A percentile compares a stretch with the other conserved stretches of the same genome.
Conservation (phyloP, 2,888 invertebrate genomes). For the Gnatocerus cornutus region DNA sequence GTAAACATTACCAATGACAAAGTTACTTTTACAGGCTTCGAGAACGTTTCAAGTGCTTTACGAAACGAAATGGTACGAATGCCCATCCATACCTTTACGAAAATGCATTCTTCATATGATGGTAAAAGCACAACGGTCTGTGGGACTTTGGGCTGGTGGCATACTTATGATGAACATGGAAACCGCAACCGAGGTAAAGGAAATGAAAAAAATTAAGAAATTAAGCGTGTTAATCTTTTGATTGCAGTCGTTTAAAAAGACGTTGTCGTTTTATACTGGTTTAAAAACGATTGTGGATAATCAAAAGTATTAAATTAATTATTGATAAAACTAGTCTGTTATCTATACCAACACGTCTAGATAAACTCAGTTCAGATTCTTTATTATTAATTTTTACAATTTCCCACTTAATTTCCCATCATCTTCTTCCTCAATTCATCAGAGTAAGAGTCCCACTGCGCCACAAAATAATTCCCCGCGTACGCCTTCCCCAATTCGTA, state of each 20-base stretch:
- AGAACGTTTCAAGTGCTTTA: background rate
- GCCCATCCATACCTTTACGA: background rate
- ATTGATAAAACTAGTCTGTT: no score
- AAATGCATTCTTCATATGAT: background rate
- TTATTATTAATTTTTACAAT: no score
- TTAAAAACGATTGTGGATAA: background rate
- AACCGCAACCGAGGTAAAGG: background rate
- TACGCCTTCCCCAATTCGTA: conserved; percentile 53
- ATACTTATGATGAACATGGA: background rate
- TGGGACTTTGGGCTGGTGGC: background rate
- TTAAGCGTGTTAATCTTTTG: background rate
- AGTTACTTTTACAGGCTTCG: background rate
- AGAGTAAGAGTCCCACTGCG: conserved; percentile 59
- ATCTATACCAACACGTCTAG: no score
- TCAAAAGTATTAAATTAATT: no score
- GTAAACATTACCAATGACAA: background rate
- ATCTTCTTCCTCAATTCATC: conserved; percentile 51
- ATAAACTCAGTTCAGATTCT: no score
- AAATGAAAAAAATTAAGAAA: no score
- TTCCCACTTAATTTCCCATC: no score
- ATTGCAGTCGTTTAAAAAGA: background rate
- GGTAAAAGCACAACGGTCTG: background rate
- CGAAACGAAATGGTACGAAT: conserved; percentile 3
- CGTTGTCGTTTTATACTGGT: background rate
- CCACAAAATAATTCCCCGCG: conserved; percentile 58